Percentiles rank a stretch among this genome's conserved stretches.
phyloP scores from a whole-genome alignment of 2,797 vertebrate species.

The Epinephelus awoara region DNA sequence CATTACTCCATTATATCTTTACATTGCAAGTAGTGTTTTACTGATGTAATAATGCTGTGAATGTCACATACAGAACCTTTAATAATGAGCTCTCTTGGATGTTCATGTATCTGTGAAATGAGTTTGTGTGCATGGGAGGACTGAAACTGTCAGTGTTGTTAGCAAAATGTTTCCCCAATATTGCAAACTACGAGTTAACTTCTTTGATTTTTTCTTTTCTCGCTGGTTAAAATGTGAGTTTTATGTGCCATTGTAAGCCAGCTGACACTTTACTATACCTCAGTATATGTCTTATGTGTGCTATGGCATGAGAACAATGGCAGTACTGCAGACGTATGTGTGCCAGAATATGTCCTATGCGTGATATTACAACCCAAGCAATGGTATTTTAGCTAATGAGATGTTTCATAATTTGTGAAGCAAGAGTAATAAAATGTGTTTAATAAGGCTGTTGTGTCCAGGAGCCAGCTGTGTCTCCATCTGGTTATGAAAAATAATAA shows the following conservation, averaged over 20 bases:
- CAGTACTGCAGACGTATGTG: not conserved
- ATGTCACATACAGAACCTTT: too few relatives aligned
- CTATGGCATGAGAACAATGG: not conserved
- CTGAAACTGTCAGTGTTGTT: too few relatives aligned
- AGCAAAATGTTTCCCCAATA: too few relatives aligned
- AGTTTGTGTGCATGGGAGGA: too few relatives aligned
- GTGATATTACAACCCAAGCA: not conserved
- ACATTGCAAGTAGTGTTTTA: too few relatives aligned
- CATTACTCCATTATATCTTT: too few relatives aligned
- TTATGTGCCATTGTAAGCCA: not conserved
- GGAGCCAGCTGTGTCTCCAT: conserved; percentile 57
- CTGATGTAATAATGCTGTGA: too few relatives aligned
- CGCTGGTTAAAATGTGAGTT: not conserved
- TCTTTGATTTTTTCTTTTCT: not conserved
- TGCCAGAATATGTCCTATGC: conserved; percentile 14
- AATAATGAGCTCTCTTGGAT: too few relatives aligned
- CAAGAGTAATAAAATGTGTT: conserved; percentile 52
- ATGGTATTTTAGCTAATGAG: conserved; percentile 34
- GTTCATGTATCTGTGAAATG: too few relatives aligned
- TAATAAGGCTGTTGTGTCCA: conserved; percentile 50
- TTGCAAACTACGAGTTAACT: too few relatives aligned
- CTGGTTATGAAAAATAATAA: conserved; percentile 44
- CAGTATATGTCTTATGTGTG: not conserved
- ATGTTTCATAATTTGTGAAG: conserved; percentile 41
- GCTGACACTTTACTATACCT: not conserved